These are phyloP conservation scores for Athrips mouffetella DNA, from an alignment of 2,888 invertebrate species.

Conservation along the genomic window DNA sequence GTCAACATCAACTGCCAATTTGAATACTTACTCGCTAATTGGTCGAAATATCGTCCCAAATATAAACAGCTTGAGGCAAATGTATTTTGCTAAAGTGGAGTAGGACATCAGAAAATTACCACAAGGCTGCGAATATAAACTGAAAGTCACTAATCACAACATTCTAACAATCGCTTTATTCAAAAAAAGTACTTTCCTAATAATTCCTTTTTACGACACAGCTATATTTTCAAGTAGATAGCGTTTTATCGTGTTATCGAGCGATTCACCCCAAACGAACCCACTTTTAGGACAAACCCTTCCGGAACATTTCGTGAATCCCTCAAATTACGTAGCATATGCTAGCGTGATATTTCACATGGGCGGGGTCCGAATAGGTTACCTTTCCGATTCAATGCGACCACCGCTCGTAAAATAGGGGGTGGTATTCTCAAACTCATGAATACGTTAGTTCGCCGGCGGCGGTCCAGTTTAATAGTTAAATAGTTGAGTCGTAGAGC, in stretches of 20 bases:
- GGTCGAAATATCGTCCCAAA: constrained; percentile 58
- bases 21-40: constrained; percentile 58
- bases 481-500: constrained; percentile 53
- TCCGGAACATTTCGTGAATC: constrained; percentile 37
- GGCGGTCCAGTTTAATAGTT: constrained; percentile 67
- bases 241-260: constrained; percentile 21
- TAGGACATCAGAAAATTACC: no score
- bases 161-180: no score
- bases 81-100: no score
- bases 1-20: constrained; percentile 69
- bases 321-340: constrained; percentile 54
- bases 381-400: constrained; percentile 67
- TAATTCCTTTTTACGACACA: neutral
- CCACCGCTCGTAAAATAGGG: constrained; percentile 66
- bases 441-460: constrained; percentile 66
- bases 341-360: constrained; percentile 56
- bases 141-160: no score
- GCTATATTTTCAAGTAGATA: constrained; percentile 11
- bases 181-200: neutral
- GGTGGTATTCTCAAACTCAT: constrained; percentile 66
- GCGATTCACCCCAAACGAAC: constrained; percentile 29
- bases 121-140: no score
- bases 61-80: constrained; percentile 50
- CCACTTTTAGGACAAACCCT: constrained; percentile 25
- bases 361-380: constrained; percentile 54